Percentiles rank a stretch among this genome's conserved stretches.
These are phyloP conservation scores for Callaeas wilsoni DNA, from an alignment of 2,113 vertebrate genomes.

Conservation along the genomic window DNA sequence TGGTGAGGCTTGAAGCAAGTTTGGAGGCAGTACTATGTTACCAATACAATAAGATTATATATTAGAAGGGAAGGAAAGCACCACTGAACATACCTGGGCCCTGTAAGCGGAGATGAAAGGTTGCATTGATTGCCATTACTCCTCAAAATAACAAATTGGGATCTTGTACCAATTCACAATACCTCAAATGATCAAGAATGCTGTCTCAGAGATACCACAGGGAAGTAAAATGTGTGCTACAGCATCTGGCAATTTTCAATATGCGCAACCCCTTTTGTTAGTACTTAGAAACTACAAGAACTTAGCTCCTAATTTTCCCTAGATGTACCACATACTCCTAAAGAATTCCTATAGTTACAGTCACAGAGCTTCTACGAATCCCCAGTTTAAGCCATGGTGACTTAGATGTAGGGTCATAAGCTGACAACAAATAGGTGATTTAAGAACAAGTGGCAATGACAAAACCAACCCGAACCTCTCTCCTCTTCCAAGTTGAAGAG, in stretches of 20 bases:
- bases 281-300: background rate
- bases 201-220: background rate
- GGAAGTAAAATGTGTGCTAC: background rate
- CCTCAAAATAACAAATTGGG: background rate
- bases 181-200: background rate
- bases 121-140: rapidly evolving
- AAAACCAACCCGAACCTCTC: background rate
- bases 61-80: background rate
- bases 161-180: background rate
- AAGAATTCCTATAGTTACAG: background rate
- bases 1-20: background rate
- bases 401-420: background rate
- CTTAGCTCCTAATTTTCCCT: background rate
- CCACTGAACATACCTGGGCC: background rate
- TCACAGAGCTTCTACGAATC: background rate
- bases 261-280: background rate
- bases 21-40: background rate
- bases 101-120: background rate
- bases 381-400: background rate
- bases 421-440: background rate
- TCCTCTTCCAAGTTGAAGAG: background rate
- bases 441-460: background rate
- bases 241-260: background rate
- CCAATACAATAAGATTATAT: background rate
- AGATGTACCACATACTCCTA: background rate